Evolutionary conservation across 2,113 vertebrate genomes (phyloP).

Genomic region (Sorex fumeus): DNA sequence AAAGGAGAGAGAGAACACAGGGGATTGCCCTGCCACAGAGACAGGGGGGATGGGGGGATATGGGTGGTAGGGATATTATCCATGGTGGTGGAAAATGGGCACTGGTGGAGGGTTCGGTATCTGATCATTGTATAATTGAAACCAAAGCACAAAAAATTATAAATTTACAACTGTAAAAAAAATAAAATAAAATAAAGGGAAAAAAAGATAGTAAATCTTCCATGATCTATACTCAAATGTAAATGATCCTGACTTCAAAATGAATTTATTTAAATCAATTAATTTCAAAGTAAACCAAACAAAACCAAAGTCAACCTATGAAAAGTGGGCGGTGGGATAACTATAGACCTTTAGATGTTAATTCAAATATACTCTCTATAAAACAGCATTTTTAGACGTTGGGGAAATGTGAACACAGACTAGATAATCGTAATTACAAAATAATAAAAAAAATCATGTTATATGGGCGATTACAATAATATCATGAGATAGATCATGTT

Average conservation of each 20-base stretch:
- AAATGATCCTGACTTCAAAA: constrained; percentile 32
- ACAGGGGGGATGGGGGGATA: too few relatives aligned
- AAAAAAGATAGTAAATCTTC: constrained; percentile 29
- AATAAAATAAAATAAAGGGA: too few relatives aligned
- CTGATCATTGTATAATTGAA: too few relatives aligned
- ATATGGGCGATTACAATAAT: neutral
- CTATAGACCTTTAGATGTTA: neutral
- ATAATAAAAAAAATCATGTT: constrained; percentile 50
- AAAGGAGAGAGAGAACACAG: too few relatives aligned
- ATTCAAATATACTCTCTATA: constrained; percentile 48
- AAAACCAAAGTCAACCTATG: neutral
- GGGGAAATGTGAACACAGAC: constrained; percentile 1
- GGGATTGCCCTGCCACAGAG: too few relatives aligned
- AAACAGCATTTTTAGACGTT: constrained; percentile 55
- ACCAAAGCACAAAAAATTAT: too few relatives aligned
- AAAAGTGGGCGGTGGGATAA: neutral
- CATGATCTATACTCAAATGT: neutral
- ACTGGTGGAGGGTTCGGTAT: too few relatives aligned
- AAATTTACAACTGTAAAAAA: too few relatives aligned
- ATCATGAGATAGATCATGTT: too few relatives aligned
- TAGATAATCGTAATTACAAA: constrained; percentile 14
- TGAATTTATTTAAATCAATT: constrained; percentile 1
- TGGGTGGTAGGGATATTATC: too few relatives aligned
- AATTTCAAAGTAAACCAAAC: neutral
- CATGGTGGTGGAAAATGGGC: too few relatives aligned